phyloP scores from a whole-genome alignment of 2,113 vertebrate species.

The Myrmecophaga tridactyla region DNA sequence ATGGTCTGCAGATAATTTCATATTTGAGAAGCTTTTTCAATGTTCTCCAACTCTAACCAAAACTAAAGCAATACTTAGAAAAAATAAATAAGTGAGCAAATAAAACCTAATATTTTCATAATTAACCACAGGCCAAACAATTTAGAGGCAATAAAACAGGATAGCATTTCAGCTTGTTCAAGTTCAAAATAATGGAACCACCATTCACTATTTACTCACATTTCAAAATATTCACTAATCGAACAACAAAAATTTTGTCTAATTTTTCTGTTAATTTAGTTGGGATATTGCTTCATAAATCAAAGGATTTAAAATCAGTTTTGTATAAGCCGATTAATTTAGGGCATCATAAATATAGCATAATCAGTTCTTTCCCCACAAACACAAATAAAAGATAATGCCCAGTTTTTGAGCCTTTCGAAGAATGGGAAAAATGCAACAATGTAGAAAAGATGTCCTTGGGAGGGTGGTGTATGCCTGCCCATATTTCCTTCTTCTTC shows the following conservation, averaged over 20 bases:
- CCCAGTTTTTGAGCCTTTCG: background rate
- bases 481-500: background rate
- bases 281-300: background rate
- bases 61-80: constrained; percentile 47
- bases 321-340: background rate
- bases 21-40: constrained; percentile 66
- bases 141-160: background rate
- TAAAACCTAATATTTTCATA: constrained; percentile 58
- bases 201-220: background rate
- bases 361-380: background rate
- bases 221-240: background rate
- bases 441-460: background rate
- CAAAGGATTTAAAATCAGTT: background rate
- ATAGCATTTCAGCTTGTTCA: background rate
- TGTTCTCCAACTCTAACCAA: constrained; percentile 62
- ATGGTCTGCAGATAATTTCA: constrained; percentile 58
- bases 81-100: constrained; percentile 43
- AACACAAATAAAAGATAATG: background rate
- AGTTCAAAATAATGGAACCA: background rate
- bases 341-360: background rate
- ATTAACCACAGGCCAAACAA: constrained; percentile 52
- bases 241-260: background rate
- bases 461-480: background rate
- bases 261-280: background rate
- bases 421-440: background rate